These are phyloP conservation scores for Stegastes partitus DNA, from an alignment of 2,113 vertebrate species.

Conservation along the genomic window DNA sequence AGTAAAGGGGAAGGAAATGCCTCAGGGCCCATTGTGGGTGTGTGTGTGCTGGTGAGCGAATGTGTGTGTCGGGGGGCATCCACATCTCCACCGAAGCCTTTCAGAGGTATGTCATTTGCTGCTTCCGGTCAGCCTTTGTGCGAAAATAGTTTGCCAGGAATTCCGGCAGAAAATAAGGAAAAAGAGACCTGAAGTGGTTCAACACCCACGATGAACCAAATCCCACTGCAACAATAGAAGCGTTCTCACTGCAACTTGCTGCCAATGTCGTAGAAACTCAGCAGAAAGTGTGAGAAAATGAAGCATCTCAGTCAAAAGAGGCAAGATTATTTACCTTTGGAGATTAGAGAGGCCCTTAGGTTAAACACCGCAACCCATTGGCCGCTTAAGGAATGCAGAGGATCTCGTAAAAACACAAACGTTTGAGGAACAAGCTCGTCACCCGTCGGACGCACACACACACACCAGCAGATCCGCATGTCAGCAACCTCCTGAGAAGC, in stretches of 20 bases:
- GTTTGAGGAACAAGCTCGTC: slow-evolving; percentile 71
- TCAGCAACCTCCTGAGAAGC: slow-evolving; percentile 67
- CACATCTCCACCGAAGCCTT: slow-evolving; percentile 27
- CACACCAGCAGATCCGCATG: slow-evolving; percentile 41
- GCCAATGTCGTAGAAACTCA: not conserved
- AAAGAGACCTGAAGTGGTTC: slow-evolving; percentile 1
- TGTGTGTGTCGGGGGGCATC: slow-evolving; percentile 34
- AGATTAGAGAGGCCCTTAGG: slow-evolving; percentile 68
- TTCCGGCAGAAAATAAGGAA: slow-evolving; percentile 47
- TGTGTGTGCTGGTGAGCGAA: slow-evolving; percentile 21
- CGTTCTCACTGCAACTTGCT: not conserved
- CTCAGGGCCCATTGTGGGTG: slow-evolving; percentile 56
- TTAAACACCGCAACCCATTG: slow-evolving; percentile 67
- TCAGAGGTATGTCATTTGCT: slow-evolving; percentile 38
- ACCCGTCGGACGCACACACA: slow-evolving; percentile 37
- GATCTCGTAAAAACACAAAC: slow-evolving; percentile 77
- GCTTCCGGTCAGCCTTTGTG: slow-evolving; percentile 62
- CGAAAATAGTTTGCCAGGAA: slow-evolving; percentile 59
- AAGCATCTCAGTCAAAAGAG: slow-evolving; percentile 20
- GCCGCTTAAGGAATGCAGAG: slow-evolving; percentile 72
- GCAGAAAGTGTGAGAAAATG: slow-evolving; percentile 40
- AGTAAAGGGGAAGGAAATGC: slow-evolving; percentile 79
- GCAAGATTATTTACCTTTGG: slow-evolving; percentile 74
- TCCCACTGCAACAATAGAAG: slow-evolving; percentile 2
- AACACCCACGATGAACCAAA: not conserved